Base-by-base conservation (phyloP, 1,140 invertebrate genomes). In the Dinothrombium tinctorium region DNA sequence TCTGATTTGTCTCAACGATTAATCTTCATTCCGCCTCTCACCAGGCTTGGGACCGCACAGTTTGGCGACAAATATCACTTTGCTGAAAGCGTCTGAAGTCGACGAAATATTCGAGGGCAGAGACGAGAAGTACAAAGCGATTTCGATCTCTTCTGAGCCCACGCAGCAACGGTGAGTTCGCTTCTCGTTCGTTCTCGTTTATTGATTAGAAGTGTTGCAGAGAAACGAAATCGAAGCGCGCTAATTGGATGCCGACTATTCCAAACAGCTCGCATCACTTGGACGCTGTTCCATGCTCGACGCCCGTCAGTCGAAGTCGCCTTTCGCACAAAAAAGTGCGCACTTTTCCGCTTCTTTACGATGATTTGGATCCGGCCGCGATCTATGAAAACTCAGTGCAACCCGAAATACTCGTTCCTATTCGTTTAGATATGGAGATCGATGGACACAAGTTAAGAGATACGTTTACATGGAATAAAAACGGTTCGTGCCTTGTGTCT, bases 401-500 rank as follows among this genome's bases (percentile, higher is more conserved):
- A 54, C 69, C 71, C 43, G 90, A 96, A 63, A 66, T 84, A 33
- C 64, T 99, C 1, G 87, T 99, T 6, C 94, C 94, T 1, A 96
- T 99, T 48, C 69, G 94, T 31, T 63, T 99, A 28, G 94, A 99
- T 55, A 98, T 99, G 89, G 94, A 99, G 63, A 79, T 98, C 53
- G 94, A 99, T 56, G 92, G 92, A 0, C 87, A 95, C 56, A 98
- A 98, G 61, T 64, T 96, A 7, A 63, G 87, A 46, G 89, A 96
- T 55, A 95, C 87, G 33, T 96, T 98, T 52, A 94, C 87, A n/a
- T 96, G 89, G 89, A 96, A 96, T 56, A 95, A 90, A 67, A 95
- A 94, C 68, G 84, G 81, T 86, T 57, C 48, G 40, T 46, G 26
- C 23, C 12, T 33, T 29, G 28, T 43, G 23, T 19, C 28, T n/a